phyloP scores from a whole-genome alignment of 1,140 invertebrate species.

The Hylaeus volcanicus region DNA sequence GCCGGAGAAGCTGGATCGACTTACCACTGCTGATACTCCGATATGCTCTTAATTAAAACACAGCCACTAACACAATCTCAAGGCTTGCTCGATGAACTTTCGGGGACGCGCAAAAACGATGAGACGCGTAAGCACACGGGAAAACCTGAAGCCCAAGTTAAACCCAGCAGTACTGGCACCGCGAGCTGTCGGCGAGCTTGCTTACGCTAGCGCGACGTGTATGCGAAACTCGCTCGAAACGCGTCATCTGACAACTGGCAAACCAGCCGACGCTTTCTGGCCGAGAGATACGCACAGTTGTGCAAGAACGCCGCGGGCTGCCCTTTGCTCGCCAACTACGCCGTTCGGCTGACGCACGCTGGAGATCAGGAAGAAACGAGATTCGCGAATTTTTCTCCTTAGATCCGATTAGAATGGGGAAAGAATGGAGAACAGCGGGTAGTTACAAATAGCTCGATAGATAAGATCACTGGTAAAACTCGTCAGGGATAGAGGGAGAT shows the following conservation, averaged over 20 bases:
- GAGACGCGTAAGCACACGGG: neutral
- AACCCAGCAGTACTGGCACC: neutral
- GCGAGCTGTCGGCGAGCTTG: neutral
- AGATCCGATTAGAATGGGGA: no score
- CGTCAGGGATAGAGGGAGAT: no score
- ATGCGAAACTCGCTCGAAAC: conserved; percentile 50
- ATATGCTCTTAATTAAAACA: neutral
- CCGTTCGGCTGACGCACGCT: conserved; percentile 30
- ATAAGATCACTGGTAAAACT: no score
- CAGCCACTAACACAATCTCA: neutral
- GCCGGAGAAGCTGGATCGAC: no score
- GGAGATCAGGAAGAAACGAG: conserved; percentile 1
- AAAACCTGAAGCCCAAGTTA: neutral
- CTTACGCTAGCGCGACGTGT: neutral
- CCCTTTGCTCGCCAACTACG: conserved; percentile 70
- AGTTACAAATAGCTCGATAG: neutral
- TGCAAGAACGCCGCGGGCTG: conserved; percentile 66
- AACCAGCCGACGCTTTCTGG: conserved; percentile 57
- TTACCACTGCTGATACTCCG: no score
- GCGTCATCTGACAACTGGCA: conserved; percentile 68
- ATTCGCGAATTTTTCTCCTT: neutral
- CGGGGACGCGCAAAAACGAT: neutral
- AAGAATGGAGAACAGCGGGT: neutral
- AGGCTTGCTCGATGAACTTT: neutral
- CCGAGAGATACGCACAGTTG: conserved; percentile 68